phyloP scores from a whole-genome alignment of 2,113 vertebrate genomes.

The Psittacara wagleri region DNA sequence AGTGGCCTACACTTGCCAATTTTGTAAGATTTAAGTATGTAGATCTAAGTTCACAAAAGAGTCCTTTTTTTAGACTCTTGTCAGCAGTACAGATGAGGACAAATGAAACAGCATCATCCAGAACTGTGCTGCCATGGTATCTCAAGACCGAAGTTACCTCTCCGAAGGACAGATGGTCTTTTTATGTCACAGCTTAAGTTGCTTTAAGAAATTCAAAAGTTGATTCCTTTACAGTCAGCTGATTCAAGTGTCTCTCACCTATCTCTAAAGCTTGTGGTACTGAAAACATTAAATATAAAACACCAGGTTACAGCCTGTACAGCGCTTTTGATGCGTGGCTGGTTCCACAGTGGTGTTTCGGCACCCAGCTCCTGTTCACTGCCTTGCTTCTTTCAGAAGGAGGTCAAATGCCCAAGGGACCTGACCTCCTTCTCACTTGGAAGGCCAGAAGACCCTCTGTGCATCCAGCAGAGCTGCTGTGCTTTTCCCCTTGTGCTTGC shows the following conservation, averaged over 20 bases:
- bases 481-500: not conserved
- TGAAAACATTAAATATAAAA: not conserved
- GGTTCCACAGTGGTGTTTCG: fast-evolving
- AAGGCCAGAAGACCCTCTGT: not conserved
- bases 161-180: not conserved
- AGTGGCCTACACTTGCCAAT: not conserved
- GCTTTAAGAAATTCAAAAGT: not conserved
- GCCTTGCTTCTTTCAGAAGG: not conserved
- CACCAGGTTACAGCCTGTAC: not conserved
- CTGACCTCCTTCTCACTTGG: not conserved
- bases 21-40: not conserved
- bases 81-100: not conserved
- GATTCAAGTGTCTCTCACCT: not conserved
- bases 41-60: not conserved
- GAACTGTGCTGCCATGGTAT: not conserved
- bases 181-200: not conserved
- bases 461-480: fast-evolving
- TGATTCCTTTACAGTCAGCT: not conserved
- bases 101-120: not conserved
- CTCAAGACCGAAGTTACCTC: not conserved
- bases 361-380: not conserved
- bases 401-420: not conserved
- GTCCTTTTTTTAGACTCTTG: not conserved
- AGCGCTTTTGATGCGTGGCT: fast-evolving
- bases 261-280: not conserved